A percentile compares a stretch with the other conserved stretches of the same genome.
Evolutionary conservation across 2,113 vertebrate genomes (phyloP).

Genomic region (Aspidoscelis tigris): DNA sequence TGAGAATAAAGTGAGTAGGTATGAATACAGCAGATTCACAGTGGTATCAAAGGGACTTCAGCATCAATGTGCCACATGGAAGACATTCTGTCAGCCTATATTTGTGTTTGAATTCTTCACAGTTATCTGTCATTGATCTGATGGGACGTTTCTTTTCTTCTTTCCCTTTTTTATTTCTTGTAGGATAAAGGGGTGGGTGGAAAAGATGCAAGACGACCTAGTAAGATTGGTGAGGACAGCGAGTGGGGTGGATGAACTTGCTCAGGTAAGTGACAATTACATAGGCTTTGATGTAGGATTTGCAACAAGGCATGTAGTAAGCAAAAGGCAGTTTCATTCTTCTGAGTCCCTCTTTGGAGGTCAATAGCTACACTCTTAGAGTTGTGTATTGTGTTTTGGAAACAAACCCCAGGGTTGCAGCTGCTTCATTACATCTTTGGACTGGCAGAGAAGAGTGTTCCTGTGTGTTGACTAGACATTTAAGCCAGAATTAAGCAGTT

Average conservation of each 20-base stretch:
- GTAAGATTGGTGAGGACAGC: conserved; percentile 89
- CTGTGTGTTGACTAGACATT: no score
- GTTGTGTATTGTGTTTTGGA: neutral
- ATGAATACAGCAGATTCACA: conserved; percentile 5
- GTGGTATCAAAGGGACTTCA: conserved; percentile 14
- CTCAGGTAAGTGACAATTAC: conserved; percentile 77
- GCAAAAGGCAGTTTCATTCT: neutral
- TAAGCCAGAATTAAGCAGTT: no score
- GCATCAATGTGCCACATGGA: neutral
- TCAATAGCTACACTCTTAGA: neutral
- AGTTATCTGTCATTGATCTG: conserved; percentile 38
- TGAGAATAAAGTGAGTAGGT: conserved; percentile 8
- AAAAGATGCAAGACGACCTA: conserved; percentile 96
- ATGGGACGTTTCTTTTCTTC: conserved; percentile 39
- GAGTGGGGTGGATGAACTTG: conserved; percentile 86
- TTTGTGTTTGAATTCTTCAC: conserved; percentile 1
- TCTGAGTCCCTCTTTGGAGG: neutral
- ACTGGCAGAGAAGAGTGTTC: no score
- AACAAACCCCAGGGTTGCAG: neutral
- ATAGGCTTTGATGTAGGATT: neutral
- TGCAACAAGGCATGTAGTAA: neutral
- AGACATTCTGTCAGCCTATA: conserved; percentile 5
- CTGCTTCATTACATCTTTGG: no score
- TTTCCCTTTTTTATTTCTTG: conserved; percentile 54
- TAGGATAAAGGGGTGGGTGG: conserved; percentile 96